Conservation (phyloP, 2,113 vertebrate genomes). For the Strix uralensis region DNA sequence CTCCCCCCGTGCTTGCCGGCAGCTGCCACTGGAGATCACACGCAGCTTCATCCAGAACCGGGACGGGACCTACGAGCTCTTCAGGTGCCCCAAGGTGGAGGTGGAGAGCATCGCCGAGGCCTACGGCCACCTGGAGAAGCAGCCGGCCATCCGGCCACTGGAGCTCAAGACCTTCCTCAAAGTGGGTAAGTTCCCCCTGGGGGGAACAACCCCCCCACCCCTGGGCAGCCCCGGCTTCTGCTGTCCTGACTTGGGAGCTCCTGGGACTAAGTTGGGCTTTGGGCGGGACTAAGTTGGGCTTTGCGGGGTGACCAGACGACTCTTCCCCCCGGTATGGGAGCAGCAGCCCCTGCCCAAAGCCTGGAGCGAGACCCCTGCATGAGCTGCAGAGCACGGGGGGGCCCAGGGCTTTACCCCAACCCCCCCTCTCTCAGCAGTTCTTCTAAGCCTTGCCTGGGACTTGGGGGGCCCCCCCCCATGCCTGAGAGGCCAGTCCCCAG, state of each 20-base stretch:
- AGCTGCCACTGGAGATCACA: constrained; percentile 89
- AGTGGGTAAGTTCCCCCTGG: constrained; percentile 72
- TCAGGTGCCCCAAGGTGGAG: constrained; percentile 80
- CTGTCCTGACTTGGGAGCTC: no score
- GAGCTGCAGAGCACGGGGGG: neutral
- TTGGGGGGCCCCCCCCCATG: no score
- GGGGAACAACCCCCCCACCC: no score
- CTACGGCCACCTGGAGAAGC: constrained; percentile 74
- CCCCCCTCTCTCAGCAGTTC: neutral
- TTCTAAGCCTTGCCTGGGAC: neutral
- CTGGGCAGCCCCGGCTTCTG: no score
- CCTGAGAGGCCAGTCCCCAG: no score
- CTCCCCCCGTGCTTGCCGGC: neutral
- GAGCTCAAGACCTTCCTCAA: constrained; percentile 90
- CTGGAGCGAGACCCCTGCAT: no score
- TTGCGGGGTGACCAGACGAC: no score
- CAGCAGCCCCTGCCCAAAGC: no score
- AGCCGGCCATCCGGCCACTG: constrained; percentile 83
- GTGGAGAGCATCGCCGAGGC: constrained; percentile 78
- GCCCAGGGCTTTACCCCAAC: neutral
- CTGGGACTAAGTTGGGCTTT: no score
- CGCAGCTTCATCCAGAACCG: constrained; percentile 89
- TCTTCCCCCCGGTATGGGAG: no score
- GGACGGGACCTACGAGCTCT: constrained; percentile 85
- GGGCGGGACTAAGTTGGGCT: no score